Conservation (phyloP, 2,888 invertebrate species). For the Plagiodera versicolora region DNA sequence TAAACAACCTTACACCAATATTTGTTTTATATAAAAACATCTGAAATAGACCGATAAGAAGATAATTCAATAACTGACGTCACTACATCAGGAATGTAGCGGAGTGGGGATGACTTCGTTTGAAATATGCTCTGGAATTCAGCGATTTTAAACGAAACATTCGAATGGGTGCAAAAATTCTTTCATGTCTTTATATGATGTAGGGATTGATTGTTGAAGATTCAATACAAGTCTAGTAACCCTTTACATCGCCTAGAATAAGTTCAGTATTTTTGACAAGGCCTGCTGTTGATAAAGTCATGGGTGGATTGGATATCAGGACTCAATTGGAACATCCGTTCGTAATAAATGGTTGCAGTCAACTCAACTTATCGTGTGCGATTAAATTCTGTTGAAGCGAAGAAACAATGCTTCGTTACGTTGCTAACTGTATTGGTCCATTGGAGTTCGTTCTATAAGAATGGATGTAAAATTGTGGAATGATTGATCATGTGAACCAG, state of each 20-base stretch:
- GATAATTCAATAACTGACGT: no score
- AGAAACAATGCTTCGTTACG: slow-evolving; percentile 4
- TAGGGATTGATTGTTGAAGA: no score
- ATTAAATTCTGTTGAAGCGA: neutral
- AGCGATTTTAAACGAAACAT: no score
- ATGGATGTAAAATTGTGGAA: neutral
- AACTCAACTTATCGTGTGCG: neutral
- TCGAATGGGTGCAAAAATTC: no score
- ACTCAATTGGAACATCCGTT: neutral
- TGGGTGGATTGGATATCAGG: neutral
- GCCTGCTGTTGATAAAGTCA: neutral
- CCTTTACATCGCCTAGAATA: neutral
- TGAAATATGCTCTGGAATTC: no score
- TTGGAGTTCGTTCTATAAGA: neutral
- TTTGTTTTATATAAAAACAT: no score
- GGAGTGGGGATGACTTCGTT: no score
- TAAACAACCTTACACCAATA: no score
- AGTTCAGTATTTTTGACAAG: neutral
- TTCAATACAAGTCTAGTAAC: no score
- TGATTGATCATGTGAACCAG: slow-evolving; percentile 6
- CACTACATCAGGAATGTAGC: no score
- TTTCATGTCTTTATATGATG: no score
- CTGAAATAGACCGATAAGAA: no score
- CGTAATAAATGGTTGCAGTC: neutral
- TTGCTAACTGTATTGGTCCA: slow-evolving; percentile 7